phyloP scores from a whole-genome alignment of 2,113 vertebrate genomes.

The Bambusicola thoracicus region DNA sequence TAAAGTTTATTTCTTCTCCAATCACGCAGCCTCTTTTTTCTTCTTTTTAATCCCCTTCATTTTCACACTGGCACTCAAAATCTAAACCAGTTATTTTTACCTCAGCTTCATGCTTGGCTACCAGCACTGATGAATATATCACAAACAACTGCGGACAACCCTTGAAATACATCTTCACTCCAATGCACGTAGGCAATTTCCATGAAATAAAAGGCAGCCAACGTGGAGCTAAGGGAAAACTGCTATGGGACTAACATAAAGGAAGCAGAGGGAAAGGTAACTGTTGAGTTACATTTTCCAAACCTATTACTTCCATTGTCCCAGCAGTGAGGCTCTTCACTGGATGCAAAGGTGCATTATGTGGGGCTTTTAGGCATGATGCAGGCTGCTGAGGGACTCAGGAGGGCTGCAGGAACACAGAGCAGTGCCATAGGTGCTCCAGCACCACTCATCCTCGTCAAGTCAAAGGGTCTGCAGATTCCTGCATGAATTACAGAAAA shows the following conservation, averaged over 20 bases:
- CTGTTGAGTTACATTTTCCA: background rate
- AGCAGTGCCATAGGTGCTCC: background rate
- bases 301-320: background rate
- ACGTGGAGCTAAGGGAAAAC: fast-evolving
- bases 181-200: background rate
- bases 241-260: background rate
- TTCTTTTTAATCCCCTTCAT: background rate
- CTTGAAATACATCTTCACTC: background rate
- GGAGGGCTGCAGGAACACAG: background rate
- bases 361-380: background rate
- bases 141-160: background rate
- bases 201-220: background rate
- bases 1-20: background rate
- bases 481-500: background rate
- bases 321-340: background rate
- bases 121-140: background rate
- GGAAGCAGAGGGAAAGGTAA: background rate
- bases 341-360: fast-evolving
- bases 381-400: background rate
- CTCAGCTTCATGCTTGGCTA: background rate
- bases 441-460: background rate
- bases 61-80: background rate
- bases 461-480: background rate
- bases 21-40: background rate
- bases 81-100: background rate